phyloP scores from a whole-genome alignment of 2,797 vertebrate species.

The Odontamblyopus rebecca region DNA sequence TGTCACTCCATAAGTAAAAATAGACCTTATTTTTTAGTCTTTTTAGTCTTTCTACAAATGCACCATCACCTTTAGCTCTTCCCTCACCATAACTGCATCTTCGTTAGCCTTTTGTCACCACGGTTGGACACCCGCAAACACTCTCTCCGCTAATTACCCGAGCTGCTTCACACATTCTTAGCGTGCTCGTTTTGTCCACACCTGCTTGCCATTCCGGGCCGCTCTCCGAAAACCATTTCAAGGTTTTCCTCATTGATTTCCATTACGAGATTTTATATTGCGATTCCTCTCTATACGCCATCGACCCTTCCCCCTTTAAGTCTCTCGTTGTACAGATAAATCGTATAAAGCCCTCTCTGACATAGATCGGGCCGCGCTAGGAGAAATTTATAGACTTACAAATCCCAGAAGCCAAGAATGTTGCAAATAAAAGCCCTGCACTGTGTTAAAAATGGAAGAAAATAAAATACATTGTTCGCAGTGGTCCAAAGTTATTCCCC shows the following conservation, averaged over 20 bases:
- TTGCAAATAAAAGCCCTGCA: no score
- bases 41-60: no score
- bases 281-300: slow-evolving; percentile 22
- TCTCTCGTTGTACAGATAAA: background rate
- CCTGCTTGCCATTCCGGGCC: slow-evolving; percentile 45
- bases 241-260: slow-evolving; percentile 37
- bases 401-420: slow-evolving; percentile 20
- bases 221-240: slow-evolving; percentile 31
- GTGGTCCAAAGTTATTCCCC: no score
- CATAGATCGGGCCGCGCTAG: background rate
- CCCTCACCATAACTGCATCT: no score
- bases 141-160: no score
- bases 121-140: no score
- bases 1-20: background rate
- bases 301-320: slow-evolving; percentile 14
- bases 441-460: no score
- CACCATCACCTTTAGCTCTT: no score
- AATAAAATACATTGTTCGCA: no score
- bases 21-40: background rate
- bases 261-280: slow-evolving; percentile 27
- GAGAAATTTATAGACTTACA: slow-evolving; percentile 4
- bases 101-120: no score
- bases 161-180: background rate
- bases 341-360: background rate
- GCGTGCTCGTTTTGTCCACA: slow-evolving; percentile 10